Evolutionary conservation across 2,113 vertebrate species (phyloP), one percentile per base, ranked within the genome.

Genomic region (Phyllostomus discolor): DNA sequence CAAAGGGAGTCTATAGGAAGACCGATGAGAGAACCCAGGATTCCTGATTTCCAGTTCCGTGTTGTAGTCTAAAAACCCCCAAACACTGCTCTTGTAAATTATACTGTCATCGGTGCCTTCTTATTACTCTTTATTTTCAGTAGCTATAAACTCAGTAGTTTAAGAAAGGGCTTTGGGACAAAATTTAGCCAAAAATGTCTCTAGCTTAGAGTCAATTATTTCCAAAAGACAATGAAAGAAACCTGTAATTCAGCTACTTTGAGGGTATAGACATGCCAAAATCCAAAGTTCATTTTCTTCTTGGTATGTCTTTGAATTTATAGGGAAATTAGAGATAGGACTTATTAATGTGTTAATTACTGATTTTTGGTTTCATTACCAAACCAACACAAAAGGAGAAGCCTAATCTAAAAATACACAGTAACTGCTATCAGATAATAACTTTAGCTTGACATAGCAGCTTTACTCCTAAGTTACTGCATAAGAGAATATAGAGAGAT

Each of bases 181-280:
- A 89, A 98, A 83, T 88, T 86, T 95, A 75, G 94, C 78, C 64
- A 94, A 92, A 92, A 94, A 97, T 96, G 69, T 76, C 83, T 96
- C 91, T 90, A 94, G 76, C 82, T 96, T 88, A 94, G 52, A 72
- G 89, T 97, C 91, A 95, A 81, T 96, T 96, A 95, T 97, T 96
- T 97, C 93, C 86, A 96, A 96, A 97, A 96, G 89, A 87, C 41
- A 81, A 88, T 82, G 94, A 48, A 85, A 95, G 38, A 97, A 96
- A 88, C 57, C 84, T 88, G 80, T 90, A 88, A 54, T 90, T 97
- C 91, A 97, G 79, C 94, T 96, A 70, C 93, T 96, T 95, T 90
- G 41, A 70, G 62, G n/a, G 48, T 92, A 90, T 4, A 90, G 88
- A 67, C 83, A 70, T 57, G 33, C 79, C 82, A 94, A 95, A 97